phyloP scores from a whole-genome alignment of 2,888 invertebrate species.

The Peribatodes rhomboidaria region DNA sequence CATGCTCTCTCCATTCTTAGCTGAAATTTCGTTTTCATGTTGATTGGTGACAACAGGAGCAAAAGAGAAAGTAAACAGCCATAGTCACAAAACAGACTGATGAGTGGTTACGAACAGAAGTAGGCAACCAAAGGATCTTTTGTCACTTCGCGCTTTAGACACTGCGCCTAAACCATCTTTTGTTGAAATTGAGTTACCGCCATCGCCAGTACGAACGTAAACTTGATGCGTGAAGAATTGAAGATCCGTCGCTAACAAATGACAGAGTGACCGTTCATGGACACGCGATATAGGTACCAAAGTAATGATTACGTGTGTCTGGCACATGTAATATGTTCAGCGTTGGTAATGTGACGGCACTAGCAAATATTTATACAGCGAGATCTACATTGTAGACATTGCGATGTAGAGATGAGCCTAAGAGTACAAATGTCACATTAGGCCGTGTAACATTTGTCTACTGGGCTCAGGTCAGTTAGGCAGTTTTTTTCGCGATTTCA shows the following conservation, averaged over 20 bases:
- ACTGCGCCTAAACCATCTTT: neutral
- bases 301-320: conserved; percentile 15
- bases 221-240: conserved; percentile 16
- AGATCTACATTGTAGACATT: conserved; percentile 2
- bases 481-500: too few relatives aligned
- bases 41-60: neutral
- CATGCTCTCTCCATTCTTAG: too few relatives aligned
- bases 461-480: too few relatives aligned
- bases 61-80: conserved; percentile 2
- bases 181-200: conserved; percentile 9
- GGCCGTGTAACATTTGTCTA: too few relatives aligned
- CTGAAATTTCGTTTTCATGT: neutral
- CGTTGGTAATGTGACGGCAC: conserved; percentile 4
- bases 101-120: neutral
- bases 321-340: conserved; percentile 12
- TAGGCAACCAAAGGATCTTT: neutral
- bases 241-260: conserved; percentile 13
- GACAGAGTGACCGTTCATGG: conserved; percentile 21
- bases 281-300: conserved; percentile 9
- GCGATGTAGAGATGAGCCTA: neutral
- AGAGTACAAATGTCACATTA: neutral
- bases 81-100: neutral
- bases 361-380: conserved; percentile 5
- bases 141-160: too few relatives aligned
- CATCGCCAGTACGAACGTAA: neutral